These are phyloP conservation scores for Stegana nigrithorax DNA, from an alignment of 2,888 invertebrate species.

Conservation along the genomic window DNA sequence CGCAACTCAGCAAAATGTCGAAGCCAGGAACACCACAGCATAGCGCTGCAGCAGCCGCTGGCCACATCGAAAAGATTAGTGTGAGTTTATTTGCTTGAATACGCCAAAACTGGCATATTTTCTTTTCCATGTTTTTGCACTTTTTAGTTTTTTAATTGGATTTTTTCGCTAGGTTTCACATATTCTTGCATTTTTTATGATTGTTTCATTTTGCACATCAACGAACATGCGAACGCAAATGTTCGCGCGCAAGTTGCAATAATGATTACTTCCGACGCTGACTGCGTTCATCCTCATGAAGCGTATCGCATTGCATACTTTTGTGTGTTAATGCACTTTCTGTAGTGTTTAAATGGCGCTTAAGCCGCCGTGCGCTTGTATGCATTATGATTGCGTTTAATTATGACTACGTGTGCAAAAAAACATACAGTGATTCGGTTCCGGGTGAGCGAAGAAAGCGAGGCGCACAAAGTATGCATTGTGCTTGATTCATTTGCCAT, in stretches of 20 bases:
- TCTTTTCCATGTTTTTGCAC: background rate
- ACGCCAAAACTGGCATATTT: background rate
- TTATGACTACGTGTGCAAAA: conserved; percentile 16
- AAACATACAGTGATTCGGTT: background rate
- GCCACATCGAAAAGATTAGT: conserved; percentile 43
- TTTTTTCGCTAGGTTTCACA: no score
- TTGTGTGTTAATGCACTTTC: background rate
- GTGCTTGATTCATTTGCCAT: background rate
- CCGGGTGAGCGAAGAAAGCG: background rate
- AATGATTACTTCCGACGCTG: no score
- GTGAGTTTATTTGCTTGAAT: conserved; percentile 41
- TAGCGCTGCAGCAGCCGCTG: conserved; percentile 28
- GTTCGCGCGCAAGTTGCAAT: no score
- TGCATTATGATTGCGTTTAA: conserved; percentile 1
- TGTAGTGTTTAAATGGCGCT: background rate
- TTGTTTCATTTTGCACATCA: no score
- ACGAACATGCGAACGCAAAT: no score
- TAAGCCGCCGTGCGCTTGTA: background rate
- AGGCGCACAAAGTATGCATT: background rate
- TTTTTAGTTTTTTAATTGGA: background rate
- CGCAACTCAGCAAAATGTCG: conserved; percentile 38
- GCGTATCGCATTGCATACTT: conserved; percentile 4
- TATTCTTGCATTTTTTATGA: no score
- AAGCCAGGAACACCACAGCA: conserved; percentile 52
- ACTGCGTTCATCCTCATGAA: no score